A percentile compares a stretch with the other conserved stretches of the same genome.
These are phyloP conservation scores for Garra rufa DNA, from an alignment of 2,113 vertebrate genomes.

Conservation along the genomic window DNA sequence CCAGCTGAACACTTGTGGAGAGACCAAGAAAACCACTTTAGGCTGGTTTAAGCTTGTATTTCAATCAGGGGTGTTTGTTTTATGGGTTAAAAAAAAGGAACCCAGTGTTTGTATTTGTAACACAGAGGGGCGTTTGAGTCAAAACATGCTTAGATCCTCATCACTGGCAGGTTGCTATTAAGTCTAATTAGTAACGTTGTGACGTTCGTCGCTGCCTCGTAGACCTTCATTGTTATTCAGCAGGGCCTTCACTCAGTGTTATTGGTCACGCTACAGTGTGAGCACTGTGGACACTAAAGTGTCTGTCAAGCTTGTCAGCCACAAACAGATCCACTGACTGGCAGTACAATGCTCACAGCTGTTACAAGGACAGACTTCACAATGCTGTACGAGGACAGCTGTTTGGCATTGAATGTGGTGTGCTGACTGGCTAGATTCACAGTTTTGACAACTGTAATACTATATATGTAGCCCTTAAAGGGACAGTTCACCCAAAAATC, in stretches of 20 bases:
- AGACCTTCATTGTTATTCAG: slow-evolving; percentile 19
- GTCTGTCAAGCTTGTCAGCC: slow-evolving; percentile 38
- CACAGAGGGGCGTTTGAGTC: slow-evolving; percentile 17
- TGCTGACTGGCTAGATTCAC: not conserved
- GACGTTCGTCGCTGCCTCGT: not conserved
- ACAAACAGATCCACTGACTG: slow-evolving; percentile 40
- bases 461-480: not conserved
- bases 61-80: not conserved
- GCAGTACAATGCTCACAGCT: slow-evolving; percentile 32
- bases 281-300: slow-evolving; percentile 7
- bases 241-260: slow-evolving; percentile 5
- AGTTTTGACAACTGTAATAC: not conserved
- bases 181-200: not conserved
- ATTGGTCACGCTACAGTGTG: not conserved
- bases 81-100: not conserved
- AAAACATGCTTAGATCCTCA: not conserved
- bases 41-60: not conserved
- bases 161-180: not conserved
- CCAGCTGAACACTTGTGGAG: not conserved
- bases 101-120: not conserved
- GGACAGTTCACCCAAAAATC: not conserved
- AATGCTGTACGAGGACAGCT: not conserved
- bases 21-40: not conserved
- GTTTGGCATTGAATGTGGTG: not conserved
- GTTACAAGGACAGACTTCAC: slow-evolving; percentile 20